A percentile compares a stretch with the other conserved stretches of the same genome.
These are phyloP conservation scores for Diplodus puntazzo DNA, from an alignment of 2,797 vertebrate species.

Conservation along the genomic window DNA sequence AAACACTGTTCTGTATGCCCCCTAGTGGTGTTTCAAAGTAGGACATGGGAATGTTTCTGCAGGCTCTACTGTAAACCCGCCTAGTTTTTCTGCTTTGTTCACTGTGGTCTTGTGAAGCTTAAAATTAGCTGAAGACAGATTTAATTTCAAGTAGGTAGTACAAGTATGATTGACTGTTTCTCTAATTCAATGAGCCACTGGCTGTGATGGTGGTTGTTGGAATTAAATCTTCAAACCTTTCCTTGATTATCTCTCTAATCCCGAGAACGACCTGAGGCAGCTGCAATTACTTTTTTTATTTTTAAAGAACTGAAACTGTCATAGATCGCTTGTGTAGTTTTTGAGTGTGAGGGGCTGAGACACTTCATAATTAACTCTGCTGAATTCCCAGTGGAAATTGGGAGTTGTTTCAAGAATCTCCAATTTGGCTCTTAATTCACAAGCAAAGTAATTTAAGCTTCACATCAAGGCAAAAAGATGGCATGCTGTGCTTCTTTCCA, in stretches of 20 bases:
- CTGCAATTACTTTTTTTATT: background rate
- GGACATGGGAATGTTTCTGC: background rate
- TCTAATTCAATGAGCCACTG: background rate
- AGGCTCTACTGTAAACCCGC: background rate
- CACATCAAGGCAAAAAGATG: background rate
- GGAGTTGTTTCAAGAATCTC: background rate
- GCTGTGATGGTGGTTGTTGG: background rate
- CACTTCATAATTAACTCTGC: constrained; percentile 12
- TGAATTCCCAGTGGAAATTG: background rate
- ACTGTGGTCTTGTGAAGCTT: background rate
- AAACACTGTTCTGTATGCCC: background rate
- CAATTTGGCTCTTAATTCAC: background rate
- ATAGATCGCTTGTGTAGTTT: background rate
- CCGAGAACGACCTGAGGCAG: background rate
- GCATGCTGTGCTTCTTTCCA: background rate
- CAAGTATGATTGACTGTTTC: constrained; percentile 1
- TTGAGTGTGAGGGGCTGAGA: background rate
- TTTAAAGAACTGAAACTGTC: background rate
- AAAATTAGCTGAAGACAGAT: background rate
- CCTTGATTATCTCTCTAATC: background rate
- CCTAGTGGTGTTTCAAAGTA: background rate
- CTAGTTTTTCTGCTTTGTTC: background rate
- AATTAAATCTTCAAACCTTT: background rate
- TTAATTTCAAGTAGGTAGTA: background rate
- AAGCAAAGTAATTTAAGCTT: background rate